A percentile compares a stretch with the other conserved stretches of the same genome.
These are phyloP conservation scores for Peromyscus leucopus DNA, from an alignment of 2,113 vertebrate species.

Conservation along the genomic window DNA sequence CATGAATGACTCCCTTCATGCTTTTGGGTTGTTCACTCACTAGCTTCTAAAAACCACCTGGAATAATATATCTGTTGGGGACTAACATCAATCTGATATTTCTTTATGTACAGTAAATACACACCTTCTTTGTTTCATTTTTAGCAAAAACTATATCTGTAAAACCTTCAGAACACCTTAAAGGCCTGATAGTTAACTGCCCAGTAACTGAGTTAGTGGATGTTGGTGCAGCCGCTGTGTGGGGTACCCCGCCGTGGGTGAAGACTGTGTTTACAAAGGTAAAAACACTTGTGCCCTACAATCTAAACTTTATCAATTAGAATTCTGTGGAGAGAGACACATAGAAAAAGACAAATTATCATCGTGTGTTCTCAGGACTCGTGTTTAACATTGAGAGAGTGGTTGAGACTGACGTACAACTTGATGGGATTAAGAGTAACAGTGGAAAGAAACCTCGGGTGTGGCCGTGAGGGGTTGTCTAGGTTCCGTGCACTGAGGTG, in stretches of 20 bases:
- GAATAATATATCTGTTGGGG: neutral
- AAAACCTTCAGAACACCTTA: neutral
- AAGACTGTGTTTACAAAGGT: neutral
- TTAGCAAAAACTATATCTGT: neutral
- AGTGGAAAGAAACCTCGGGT: neutral
- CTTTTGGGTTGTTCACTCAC: neutral
- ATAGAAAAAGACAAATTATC: neutral
- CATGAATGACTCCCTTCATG: neutral
- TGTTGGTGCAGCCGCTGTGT: neutral
- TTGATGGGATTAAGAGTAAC: neutral
- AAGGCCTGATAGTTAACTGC: neutral
- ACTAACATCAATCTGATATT: neutral
- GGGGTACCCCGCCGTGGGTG: neutral
- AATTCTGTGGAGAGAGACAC: neutral
- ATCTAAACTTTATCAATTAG: constrained; percentile 5
- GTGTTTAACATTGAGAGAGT: neutral
- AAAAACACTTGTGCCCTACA: neutral
- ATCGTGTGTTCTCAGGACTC: neutral
- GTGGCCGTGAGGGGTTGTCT: neutral
- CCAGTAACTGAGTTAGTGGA: neutral
- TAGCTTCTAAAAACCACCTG: neutral
- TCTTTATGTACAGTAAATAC: neutral
- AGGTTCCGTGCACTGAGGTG: neutral
- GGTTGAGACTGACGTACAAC: neutral
- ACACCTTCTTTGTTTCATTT: neutral